Conservation (phyloP, 2,113 vertebrate genomes). For the Sphaerodactylus townsendi region DNA sequence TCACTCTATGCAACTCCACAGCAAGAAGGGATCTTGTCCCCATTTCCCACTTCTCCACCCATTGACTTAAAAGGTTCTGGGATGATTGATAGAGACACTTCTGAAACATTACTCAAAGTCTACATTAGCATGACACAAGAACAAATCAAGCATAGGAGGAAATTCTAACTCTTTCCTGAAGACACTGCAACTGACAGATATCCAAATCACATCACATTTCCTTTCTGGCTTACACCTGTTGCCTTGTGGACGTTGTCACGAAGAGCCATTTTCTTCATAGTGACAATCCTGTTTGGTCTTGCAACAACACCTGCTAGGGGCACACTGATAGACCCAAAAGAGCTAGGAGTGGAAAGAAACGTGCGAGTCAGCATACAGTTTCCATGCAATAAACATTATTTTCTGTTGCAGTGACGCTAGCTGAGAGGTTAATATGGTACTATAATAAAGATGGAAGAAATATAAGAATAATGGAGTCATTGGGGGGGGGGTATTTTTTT, state of each 20-base stretch:
- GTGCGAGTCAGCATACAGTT: background rate
- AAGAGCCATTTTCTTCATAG: conserved; percentile 39
- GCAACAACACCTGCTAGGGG: conserved; percentile 39
- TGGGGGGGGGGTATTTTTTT: no score
- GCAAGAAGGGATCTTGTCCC: background rate
- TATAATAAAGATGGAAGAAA: no score
- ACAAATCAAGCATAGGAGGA: no score
- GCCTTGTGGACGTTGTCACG: conserved; percentile 34
- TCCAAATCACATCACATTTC: background rate
- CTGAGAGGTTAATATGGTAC: no score
- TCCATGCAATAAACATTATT: no score
- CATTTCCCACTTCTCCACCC: background rate
- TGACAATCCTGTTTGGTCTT: conserved; percentile 5
- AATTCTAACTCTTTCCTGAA: background rate
- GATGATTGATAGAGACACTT: background rate
- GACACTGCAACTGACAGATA: no score
- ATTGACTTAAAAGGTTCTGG: background rate
- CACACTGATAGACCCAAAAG: conserved; percentile 51
- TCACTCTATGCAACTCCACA: no score
- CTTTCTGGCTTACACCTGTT: conserved; percentile 52
- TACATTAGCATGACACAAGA: no score
- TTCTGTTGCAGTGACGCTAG: no score
- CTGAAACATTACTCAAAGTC: background rate
- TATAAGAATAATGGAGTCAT: no score
- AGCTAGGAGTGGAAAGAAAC: conserved; percentile 26